A percentile compares a stretch with the other conserved stretches of the same genome.
Evolutionary conservation across 2,888 invertebrate species (phyloP).

Genomic region (Vannuccia rotundouncinata): DNA sequence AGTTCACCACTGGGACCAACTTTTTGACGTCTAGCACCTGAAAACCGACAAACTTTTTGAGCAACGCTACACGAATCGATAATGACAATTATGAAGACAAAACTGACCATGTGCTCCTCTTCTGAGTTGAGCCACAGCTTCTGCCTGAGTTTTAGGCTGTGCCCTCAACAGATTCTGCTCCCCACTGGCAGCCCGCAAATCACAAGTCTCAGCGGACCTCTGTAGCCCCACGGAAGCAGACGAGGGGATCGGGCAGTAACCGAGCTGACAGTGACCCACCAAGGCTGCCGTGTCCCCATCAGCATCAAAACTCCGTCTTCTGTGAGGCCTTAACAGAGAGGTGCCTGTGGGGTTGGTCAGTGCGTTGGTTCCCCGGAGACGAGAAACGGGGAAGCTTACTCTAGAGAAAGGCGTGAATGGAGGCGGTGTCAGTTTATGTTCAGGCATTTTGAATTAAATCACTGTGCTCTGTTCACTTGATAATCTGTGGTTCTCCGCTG

Average conservation of each 20-base stretch:
- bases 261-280: conserved; percentile 16
- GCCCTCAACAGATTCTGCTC: not conserved
- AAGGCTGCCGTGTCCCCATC: not conserved
- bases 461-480: no score
- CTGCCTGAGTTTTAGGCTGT: conserved; percentile 25
- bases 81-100: no score
- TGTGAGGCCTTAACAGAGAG: not conserved
- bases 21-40: not conserved
- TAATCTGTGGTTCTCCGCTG: conserved; percentile 15
- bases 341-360: not conserved
- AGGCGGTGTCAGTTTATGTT: not conserved
- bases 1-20: not conserved
- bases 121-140: conserved; percentile 30
- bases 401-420: no score
- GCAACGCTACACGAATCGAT: not conserved
- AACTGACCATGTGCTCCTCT: conserved; percentile 15
- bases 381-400: conserved; percentile 9
- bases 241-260: not conserved
- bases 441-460: not conserved
- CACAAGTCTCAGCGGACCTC: not conserved
- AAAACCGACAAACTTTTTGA: not conserved
- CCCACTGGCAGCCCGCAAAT: not conserved
- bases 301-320: not conserved
- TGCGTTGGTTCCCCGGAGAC: not conserved
- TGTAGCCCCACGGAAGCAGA: not conserved